Evolutionary conservation across 2,113 vertebrate species (phyloP).

Genomic region (Limnothrissa miodon): DNA sequence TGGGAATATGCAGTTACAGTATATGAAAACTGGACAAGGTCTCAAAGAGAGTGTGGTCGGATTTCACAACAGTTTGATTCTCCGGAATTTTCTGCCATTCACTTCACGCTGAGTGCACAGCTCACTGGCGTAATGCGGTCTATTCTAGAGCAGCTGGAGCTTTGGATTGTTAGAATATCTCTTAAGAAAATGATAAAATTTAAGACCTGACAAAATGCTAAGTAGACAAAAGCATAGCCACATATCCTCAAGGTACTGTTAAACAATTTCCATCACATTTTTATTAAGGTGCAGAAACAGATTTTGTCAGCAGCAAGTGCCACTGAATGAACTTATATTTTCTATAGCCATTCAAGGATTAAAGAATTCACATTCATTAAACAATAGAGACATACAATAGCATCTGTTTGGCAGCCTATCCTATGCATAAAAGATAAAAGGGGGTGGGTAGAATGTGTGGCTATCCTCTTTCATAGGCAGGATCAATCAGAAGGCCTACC

Average conservation of each 20-base stretch:
- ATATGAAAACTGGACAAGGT: constrained; percentile 18
- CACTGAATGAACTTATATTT: no score
- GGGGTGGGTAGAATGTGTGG: no score
- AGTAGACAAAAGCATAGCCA: background rate
- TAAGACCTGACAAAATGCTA: background rate
- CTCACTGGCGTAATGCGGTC: background rate
- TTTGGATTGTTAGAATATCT: background rate
- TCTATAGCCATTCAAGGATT: no score
- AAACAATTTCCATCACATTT: background rate
- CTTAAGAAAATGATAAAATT: background rate
- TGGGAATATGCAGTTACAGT: constrained; percentile 15
- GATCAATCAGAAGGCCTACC: no score
- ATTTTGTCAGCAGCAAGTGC: background rate
- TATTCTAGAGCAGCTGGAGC: background rate
- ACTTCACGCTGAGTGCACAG: background rate
- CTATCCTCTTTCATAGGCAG: no score
- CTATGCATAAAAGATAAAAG: no score
- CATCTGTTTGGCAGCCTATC: no score
- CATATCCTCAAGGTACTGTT: background rate
- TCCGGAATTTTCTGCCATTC: background rate
- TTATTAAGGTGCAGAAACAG: background rate
- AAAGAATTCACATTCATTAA: no score
- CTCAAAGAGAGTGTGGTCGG: background rate
- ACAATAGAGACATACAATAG: no score
- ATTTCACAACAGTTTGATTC: constrained; percentile 19